Conservation (phyloP, 2,888 invertebrate species). For the Callinectes sapidus region DNA sequence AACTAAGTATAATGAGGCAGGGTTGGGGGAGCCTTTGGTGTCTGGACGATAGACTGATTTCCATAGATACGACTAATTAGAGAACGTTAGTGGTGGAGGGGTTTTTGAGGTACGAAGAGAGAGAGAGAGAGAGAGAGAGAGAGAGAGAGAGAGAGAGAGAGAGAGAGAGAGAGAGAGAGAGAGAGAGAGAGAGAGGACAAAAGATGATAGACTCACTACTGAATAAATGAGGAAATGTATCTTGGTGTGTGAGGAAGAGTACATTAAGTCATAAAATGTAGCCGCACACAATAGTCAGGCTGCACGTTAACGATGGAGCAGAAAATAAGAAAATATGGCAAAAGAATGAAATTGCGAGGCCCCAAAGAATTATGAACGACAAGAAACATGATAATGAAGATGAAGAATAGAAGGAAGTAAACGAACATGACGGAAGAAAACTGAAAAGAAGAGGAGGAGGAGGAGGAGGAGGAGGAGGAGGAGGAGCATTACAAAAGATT, state of each 20-base stretch:
- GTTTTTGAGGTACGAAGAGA: neutral
- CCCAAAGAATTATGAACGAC: neutral
- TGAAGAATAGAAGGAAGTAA: neutral
- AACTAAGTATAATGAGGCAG: slow-evolving; percentile 28
- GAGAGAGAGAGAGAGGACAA: neutral
- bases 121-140: slow-evolving; percentile 20
- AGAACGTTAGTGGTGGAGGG: slow-evolving; percentile 12
- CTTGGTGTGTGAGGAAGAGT: neutral
- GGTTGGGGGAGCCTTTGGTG: neutral
- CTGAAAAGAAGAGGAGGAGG: neutral
- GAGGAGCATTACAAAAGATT: neutral
- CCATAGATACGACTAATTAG: neutral
- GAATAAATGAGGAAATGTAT: neutral
- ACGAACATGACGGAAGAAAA: neutral
- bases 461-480: neutral
- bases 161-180: slow-evolving; percentile 25
- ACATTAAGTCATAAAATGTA: neutral
- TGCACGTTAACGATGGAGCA: too few species aligned
- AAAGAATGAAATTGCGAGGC: neutral
- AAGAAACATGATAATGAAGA: neutral
- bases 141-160: slow-evolving; percentile 22
- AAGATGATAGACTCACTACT: neutral
- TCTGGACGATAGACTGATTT: neutral
- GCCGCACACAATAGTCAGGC: neutral
- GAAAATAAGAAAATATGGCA: neutral